Conservation (phyloP, 2,113 vertebrate species). For the Pipra filicauda region DNA sequence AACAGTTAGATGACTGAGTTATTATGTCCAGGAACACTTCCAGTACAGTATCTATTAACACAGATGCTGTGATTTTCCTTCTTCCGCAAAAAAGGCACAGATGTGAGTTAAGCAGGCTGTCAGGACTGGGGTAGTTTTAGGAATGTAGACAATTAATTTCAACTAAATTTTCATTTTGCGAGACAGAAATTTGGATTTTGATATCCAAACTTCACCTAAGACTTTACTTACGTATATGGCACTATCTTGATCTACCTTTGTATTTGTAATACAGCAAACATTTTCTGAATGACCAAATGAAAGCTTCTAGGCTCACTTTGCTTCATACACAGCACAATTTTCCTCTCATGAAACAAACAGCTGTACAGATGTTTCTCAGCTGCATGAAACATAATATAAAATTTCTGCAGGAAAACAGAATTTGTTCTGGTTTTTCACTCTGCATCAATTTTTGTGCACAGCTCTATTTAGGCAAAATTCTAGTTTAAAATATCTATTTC, state of each 20-base stretch:
- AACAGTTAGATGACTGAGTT: background rate
- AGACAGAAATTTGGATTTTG: background rate
- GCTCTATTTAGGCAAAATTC: background rate
- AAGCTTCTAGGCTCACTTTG: background rate
- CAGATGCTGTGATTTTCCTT: background rate
- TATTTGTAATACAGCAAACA: background rate
- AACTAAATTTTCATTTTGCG: background rate
- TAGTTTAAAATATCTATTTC: background rate
- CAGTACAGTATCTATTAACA: background rate
- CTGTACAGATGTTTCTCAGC: background rate
- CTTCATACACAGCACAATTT: background rate
- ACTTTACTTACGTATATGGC: background rate
- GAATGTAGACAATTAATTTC: background rate
- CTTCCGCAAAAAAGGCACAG: background rate
- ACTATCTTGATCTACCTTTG: background rate
- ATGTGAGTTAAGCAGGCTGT: background rate
- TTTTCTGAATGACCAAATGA: background rate
- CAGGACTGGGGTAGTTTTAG: background rate
- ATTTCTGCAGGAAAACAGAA: background rate
- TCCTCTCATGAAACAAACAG: background rate
- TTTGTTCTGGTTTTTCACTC: background rate
- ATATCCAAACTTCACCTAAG: background rate
- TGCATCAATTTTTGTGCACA: background rate
- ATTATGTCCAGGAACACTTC: background rate
- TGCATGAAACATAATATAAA: background rate